Base-by-base conservation (phyloP, 2,888 invertebrate species). In the Micoletzkya japonica region DNA sequence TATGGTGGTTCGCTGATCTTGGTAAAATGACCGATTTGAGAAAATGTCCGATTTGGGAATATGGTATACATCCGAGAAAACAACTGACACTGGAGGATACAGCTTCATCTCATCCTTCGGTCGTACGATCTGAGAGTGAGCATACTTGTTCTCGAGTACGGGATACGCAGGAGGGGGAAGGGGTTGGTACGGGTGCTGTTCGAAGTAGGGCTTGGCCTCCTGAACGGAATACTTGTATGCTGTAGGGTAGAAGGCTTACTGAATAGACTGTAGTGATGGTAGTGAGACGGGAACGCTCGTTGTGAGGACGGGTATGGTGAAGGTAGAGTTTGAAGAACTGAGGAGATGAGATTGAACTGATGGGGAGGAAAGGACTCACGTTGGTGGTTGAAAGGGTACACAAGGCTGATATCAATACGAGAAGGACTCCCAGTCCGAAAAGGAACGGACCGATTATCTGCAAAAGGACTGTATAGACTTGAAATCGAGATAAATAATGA, bases 51-150 rank as follows among this genome's bases (percentile, higher is more conserved):
- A n/a, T n/a, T n/a, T n/a, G n/a, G n/a, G n/a, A n/a, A n/a, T n/a
- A n/a, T n/a, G n/a, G n/a, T n/a, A n/a, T n/a, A n/a, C 10, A 44
- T 10, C 10, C 20, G 44, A 44, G 44, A 44, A 44, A 36, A 39
- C 3, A 50, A 73, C 80, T 76, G 72, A 85, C 85, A 85, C 82
- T 17, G 85, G 85, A 14, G 85, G 85, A 69, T 83, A 86, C 14
- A 85, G 78, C 66, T 85, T 85, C 76, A 82, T 79, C 70, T 85
- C 85, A 37, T 84, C 79, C 50, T 82, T 81, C 2, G 83, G 83
- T 58, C 79, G 79, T 26, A 83, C 82, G 14, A 84, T 68, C 24
- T 80, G 74, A 3, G 82, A 77, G 59, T 80, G 81, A 2, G 85
- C 86, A 72, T 86, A 80, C n/a, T 71, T 74, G 66, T 86, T 86